Evolutionary conservation across 2,797 vertebrate genomes (phyloP).

Genomic region (Platyrinchus mystaceus): DNA sequence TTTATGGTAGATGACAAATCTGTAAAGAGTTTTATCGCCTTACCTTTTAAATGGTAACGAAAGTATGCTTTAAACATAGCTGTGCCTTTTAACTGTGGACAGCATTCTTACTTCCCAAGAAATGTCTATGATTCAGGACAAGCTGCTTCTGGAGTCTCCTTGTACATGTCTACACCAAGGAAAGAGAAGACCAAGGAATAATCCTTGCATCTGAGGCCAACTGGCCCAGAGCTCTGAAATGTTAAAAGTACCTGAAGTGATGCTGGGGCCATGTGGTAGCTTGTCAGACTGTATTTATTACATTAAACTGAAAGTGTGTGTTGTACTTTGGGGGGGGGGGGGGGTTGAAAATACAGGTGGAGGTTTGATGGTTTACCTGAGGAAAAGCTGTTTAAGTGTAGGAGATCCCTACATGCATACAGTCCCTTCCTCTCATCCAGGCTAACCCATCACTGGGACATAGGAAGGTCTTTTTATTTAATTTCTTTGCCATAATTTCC

Average conservation of each 20-base stretch:
- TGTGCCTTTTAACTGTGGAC: neutral
- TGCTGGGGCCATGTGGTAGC: neutral
- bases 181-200: neutral
- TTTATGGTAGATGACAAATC: neutral
- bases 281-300: neutral
- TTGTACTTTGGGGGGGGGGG: accelerated
- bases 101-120: neutral
- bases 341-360: neutral
- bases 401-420: neutral
- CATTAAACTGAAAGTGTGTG: neutral
- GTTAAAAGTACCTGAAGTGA: neutral
- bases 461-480: neutral
- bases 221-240: neutral
- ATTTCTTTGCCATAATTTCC: neutral
- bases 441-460: neutral
- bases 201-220: neutral
- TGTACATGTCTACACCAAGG: neutral
- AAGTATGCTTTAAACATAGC: neutral
- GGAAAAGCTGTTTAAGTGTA: neutral
- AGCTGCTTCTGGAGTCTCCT: neutral
- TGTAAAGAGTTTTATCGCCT: neutral
- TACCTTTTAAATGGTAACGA: neutral
- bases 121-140: neutral
- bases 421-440: neutral
- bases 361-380: neutral